Percentiles rank a stretch among this genome's conserved stretches.
phyloP scores from a whole-genome alignment of 2,113 vertebrate genomes.

The Tachycineta bicolor region DNA sequence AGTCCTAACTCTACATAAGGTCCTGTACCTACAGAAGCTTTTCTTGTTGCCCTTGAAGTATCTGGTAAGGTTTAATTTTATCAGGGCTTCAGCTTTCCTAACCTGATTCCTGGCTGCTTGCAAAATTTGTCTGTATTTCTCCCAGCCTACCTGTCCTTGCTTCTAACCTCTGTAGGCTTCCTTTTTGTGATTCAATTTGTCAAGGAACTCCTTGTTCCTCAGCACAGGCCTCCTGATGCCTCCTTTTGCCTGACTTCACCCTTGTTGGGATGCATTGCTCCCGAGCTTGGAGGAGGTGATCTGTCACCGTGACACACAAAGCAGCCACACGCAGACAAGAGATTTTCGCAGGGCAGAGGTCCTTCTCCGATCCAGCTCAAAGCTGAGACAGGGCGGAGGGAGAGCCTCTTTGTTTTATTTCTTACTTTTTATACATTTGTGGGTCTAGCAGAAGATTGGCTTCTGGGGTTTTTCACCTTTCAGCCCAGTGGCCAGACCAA shows the following conservation, averaged over 20 bases:
- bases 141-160: neutral
- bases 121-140: neutral
- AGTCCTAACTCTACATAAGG: neutral
- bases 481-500: no score
- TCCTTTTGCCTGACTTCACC: neutral
- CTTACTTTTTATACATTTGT: no score
- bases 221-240: neutral
- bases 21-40: neutral
- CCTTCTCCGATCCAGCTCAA: no score
- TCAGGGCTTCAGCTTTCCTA: neutral
- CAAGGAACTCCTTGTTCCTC: neutral
- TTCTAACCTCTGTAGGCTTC: neutral
- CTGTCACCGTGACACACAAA: no score
- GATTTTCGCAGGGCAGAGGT: no score
- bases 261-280: neutral
- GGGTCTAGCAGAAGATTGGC: no score
- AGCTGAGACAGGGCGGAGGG: no score
- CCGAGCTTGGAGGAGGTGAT: neutral
- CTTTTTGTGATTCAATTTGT: neutral
- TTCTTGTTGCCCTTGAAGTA: neutral
- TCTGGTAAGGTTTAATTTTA: neutral
- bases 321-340: no score
- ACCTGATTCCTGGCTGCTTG: neutral
- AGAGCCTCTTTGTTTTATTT: no score
- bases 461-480: no score